Conservation (phyloP, 2,797 vertebrate species). For the Kryptopterus vitreolus region DNA sequence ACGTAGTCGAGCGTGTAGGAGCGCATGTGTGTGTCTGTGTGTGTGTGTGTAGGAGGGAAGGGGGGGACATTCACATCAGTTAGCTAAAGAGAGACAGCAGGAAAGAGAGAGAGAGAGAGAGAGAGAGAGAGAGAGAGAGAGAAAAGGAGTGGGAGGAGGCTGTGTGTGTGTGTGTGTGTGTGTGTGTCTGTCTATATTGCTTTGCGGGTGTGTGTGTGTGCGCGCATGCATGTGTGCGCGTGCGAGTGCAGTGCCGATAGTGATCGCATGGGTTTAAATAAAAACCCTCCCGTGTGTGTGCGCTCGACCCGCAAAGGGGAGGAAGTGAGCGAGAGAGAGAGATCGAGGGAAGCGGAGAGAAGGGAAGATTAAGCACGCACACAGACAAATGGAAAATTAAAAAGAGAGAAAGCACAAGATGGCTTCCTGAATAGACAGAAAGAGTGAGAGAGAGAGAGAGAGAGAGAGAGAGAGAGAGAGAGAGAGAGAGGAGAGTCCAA, state of each 20-base stretch:
- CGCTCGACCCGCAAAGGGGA: conserved; percentile 64
- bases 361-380: conserved; percentile 67
- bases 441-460: conserved; percentile 54
- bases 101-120: conserved; percentile 33
- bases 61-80: conserved; percentile 65
- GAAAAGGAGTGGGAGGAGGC: conserved; percentile 44
- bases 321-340: conserved; percentile 58
- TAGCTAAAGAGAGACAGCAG: conserved; percentile 52
- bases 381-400: conserved; percentile 66
- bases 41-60: conserved; percentile 58
- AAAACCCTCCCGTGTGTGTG: conserved; percentile 60
- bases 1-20: conserved; percentile 62
- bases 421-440: conserved; percentile 83
- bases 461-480: conserved; percentile 57
- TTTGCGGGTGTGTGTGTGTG: not conserved
- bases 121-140: conserved; percentile 54
- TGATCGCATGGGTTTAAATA: conserved; percentile 67
- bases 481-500: too few relatives aligned
- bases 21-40: conserved; percentile 37
- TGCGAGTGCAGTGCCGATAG: conserved; percentile 64
- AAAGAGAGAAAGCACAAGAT: conserved; percentile 75
- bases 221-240: not conserved
- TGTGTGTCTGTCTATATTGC: too few relatives aligned
- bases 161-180: conserved; percentile 46
- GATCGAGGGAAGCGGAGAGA: conserved; percentile 49